Conservation (phyloP, 2,113 vertebrate species). For the Pomatorhinus ruficollis region DNA sequence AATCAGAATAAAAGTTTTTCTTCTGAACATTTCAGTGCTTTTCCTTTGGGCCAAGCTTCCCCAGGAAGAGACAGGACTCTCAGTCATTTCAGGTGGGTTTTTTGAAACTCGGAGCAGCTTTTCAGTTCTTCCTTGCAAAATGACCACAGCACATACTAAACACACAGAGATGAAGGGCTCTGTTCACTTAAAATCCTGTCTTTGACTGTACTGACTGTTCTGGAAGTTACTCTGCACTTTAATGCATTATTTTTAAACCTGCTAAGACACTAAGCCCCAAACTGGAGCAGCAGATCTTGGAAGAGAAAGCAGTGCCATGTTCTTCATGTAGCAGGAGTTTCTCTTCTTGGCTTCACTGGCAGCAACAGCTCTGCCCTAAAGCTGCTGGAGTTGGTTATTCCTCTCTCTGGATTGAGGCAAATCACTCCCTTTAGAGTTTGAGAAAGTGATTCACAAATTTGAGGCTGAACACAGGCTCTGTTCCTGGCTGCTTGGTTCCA, state of each 20-base stretch:
- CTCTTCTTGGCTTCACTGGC: neutral
- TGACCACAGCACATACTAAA: neutral
- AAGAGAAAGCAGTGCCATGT: neutral
- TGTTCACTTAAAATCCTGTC: neutral
- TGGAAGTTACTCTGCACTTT: neutral
- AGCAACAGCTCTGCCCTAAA: neutral
- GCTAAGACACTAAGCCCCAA: neutral
- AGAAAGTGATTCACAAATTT: neutral
- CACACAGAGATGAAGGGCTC: neutral
- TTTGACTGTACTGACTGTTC: neutral
- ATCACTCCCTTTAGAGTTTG: neutral
- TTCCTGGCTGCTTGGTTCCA: neutral
- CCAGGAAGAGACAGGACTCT: constrained; percentile 55
- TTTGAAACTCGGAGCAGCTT: neutral
- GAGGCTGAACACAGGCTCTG: neutral
- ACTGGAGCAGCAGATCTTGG: neutral
- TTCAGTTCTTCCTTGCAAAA: neutral
- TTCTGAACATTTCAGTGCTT: constrained; percentile 46
- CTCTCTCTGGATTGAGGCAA: neutral
- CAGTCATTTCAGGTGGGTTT: constrained; percentile 50
- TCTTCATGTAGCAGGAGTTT: neutral
- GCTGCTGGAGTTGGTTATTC: neutral
- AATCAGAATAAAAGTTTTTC: constrained; percentile 31
- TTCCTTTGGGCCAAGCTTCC: constrained; percentile 56
- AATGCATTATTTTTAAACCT: neutral